phyloP scores from a whole-genome alignment of 2,113 vertebrate species.

The Catharus fuscescens region DNA sequence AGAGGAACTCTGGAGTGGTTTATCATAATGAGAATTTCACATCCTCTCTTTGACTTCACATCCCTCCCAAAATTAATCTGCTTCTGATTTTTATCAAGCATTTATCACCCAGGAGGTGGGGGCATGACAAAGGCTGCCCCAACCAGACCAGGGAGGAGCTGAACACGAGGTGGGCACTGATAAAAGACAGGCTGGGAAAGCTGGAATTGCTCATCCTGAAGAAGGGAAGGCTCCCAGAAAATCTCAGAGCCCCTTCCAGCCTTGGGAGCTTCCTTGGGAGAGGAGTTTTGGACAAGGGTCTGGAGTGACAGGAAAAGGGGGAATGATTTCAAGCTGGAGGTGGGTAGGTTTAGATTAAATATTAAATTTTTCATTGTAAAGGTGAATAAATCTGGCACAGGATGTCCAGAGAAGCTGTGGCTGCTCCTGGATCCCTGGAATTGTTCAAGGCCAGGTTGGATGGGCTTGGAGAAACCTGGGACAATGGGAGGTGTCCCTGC shows the following conservation, averaged over 20 bases:
- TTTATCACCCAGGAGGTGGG: background rate
- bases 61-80: background rate
- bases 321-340: background rate
- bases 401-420: background rate
- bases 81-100: background rate
- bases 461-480: background rate
- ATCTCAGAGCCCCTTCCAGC: background rate
- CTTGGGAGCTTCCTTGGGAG: background rate
- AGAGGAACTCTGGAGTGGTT: background rate
- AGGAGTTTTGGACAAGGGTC: background rate
- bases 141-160: background rate
- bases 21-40: background rate
- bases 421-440: background rate
- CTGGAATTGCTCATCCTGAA: background rate
- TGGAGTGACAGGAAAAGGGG: background rate
- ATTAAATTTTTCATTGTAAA: background rate
- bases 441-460: rapidly evolving
- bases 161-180: background rate
- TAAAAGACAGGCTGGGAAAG: background rate
- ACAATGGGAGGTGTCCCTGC: rapidly evolving
- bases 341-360: background rate
- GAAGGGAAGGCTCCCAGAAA: background rate
- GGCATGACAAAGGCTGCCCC: background rate
- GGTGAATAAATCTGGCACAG: background rate
- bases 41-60: background rate